Evolutionary conservation across 2,888 invertebrate species (phyloP).

Genomic region (Drosophila prostipennis): DNA sequence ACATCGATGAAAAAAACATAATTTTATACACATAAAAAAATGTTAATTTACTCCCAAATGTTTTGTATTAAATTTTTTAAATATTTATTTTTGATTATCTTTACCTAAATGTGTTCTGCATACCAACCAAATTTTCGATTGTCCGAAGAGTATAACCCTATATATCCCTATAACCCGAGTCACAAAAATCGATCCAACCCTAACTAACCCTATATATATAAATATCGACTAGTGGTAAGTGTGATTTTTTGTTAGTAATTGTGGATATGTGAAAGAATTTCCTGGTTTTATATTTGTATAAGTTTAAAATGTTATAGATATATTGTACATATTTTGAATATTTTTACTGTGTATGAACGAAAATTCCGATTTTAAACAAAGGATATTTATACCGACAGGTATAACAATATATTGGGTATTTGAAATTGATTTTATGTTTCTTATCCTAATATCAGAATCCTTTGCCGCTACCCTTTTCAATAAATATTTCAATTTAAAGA

Average conservation of each 20-base stretch:
- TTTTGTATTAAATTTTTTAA: no score
- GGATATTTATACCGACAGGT: conserved; percentile 3
- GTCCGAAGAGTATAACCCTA: background rate
- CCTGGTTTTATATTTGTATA: conserved; percentile 18
- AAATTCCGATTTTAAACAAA: background rate
- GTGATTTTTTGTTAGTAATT: conserved; percentile 23
- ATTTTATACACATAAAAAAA: no score
- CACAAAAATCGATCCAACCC: conserved; percentile 1
- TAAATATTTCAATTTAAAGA: conserved; percentile 34
- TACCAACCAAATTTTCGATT: background rate
- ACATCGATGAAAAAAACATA: no score
- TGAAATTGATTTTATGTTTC: conserved; percentile 6
- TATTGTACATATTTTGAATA: conserved; percentile 21
- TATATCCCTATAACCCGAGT: background rate
- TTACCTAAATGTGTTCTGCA: no score
- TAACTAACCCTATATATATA: background rate
- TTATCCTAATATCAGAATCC: conserved; percentile 7
- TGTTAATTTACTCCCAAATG: no score
- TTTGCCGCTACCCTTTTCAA: conserved; percentile 8
- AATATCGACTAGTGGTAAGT: conserved; percentile 17
- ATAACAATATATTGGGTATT: background rate
- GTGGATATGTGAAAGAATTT: conserved; percentile 19
- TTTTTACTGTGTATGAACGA: background rate
- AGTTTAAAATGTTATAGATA: conserved; percentile 14
- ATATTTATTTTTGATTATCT: no score